Base-by-base conservation (phyloP, 2,888 invertebrate species). In the Parnassius smintheus region DNA sequence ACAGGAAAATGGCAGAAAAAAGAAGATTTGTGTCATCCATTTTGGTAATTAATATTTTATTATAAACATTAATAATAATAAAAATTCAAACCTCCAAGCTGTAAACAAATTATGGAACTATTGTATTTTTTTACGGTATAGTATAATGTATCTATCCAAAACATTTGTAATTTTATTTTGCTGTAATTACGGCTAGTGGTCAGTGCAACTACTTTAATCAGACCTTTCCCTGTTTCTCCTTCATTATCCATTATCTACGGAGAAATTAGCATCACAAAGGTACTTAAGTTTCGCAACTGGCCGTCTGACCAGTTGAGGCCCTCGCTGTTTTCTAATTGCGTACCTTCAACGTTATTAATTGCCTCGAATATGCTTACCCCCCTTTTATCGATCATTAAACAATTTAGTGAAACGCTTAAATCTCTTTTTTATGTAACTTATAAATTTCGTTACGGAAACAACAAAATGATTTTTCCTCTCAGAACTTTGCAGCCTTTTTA, bases 241-340 rank as follows among this genome's bases (percentile, higher is more conserved):
- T 49, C n/a, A 61, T 56, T 59, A 59, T 59, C 62, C 54, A 59
- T 58, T 62, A 62, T 55, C 54, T 42, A 42, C n/a, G 50, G 59
- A 59, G 63, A 63, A 63, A 63, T 52, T 63, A 62, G 46, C 44
- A 35, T 58, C 58, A 59, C 59, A 46, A 53, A 58, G 58, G 35
- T 56, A 61, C 58, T 54, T 25, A 45, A 61, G 44, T 44, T 9
- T 44, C 44, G 35, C 44, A 41, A 48, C 56, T 48, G 57, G 56
- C 22, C 48, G 9, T 35, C 35, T 42, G 13, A 22, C 12, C 54
- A 41, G 45, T 22, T 22, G 22, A 25, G 13, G 2, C 11, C 42
- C 25, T 10, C 44, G 18, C 25, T 48, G 56, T 56, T 64, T 60
- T 60, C 57, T 60, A 64, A 64, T 60, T 57, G 57, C 53, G 11